These are phyloP conservation scores for Heliconius congener DNA, from an alignment of 1,140 invertebrate species.

Conservation along the genomic window DNA sequence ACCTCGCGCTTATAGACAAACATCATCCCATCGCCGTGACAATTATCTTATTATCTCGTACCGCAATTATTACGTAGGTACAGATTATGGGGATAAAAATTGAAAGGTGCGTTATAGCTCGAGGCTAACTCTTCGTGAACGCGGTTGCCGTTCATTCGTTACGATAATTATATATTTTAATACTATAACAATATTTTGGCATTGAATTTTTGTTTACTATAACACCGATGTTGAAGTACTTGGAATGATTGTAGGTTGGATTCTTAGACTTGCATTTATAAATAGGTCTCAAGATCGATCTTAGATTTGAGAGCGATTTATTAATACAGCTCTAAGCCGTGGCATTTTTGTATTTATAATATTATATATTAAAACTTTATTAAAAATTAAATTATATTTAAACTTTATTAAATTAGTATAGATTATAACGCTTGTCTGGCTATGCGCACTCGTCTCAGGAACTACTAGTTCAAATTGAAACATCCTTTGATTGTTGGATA, in stretches of 20 bases:
- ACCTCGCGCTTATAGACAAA: background rate
- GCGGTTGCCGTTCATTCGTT: background rate
- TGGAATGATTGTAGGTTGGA: background rate
- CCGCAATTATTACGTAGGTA: background rate
- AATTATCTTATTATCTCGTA: background rate
- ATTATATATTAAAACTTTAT: no score
- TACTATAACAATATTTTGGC: background rate
- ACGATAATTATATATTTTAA: background rate
- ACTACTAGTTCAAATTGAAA: no score
- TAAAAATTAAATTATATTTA: no score
- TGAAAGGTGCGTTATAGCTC: slow-evolving; percentile 31
- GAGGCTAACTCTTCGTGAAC: slow-evolving; percentile 27
- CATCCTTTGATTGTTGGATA: no score
- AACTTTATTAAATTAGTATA: no score
- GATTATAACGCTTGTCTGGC: no score
- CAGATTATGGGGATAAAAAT: slow-evolving; percentile 22
- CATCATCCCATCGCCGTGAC: background rate
- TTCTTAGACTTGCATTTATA: background rate
- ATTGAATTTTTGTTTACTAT: background rate
- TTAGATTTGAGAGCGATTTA: no score
- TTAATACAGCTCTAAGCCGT: no score
- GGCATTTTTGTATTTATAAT: no score
- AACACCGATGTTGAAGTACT: background rate
- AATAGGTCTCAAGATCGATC: no score
- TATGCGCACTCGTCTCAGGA: no score